Base-by-base conservation (phyloP, 2,888 invertebrate genomes). In the Hydroisotoma schaefferi region DNA sequence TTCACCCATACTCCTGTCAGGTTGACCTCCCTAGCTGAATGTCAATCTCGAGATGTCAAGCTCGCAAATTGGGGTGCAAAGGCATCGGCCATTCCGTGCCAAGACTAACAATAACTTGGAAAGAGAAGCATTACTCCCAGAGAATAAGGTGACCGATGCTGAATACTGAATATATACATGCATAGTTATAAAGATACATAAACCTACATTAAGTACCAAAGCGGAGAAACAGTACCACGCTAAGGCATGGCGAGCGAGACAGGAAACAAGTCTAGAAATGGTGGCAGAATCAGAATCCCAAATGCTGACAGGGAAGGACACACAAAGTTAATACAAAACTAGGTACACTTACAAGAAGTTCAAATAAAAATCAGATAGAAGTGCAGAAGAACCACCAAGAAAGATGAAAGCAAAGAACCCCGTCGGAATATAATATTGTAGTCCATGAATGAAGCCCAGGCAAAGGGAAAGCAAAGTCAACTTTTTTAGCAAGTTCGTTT, bases 21-120 rank as follows among this genome's bases (percentile, higher is more conserved):
- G 66, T 66, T 72, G 72, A 72, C 72, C 72, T 70, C 70, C 66
- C 72, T 69, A 63, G 61, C 72, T 65, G 70, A 70, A 72, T 70
- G 71, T 72, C 71, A 72, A 72, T 70, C 71, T 66, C 23, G 22
- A 63, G 70, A 69, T 71, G 71, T 71, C 71, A 71, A 71, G 69
- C 68, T 62, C 59, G 68, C 68, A 70, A 72, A 70, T 72, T 70
- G 68, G 72, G 69, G 69, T 71, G 70, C 66, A 63, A 67, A 68
- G 62, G 57, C 65, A 58, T 43, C 57, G 53, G 47, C 29, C 46
- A 57, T 33, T 51, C 46, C 68, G 68, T 68, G 68, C 57, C 52
- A 38, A 48, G 68, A 64, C 59, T 68, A 29, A 37, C 52, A 29
- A 29, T 22, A 52, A 29, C 37, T 52, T 52, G n/a, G n/a, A n/a